Conservation (phyloP, 2,888 invertebrate genomes). For the Drosophila falleni region DNA sequence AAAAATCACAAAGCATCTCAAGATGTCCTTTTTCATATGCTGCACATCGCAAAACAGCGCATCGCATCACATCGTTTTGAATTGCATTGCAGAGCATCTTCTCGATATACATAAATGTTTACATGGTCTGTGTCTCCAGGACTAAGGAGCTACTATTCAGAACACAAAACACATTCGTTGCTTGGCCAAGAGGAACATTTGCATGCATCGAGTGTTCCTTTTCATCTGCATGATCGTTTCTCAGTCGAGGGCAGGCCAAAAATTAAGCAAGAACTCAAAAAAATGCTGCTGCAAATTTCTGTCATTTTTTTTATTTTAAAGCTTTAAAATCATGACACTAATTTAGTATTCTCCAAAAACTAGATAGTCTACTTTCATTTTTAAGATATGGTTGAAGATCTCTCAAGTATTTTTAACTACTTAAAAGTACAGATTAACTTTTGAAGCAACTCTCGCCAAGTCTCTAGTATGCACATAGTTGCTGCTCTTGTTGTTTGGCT, state of each 20-base stretch:
- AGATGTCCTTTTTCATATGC: conserved; percentile 75
- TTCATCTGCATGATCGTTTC: conserved; percentile 34
- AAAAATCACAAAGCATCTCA: conserved; percentile 78
- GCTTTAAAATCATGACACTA: too few relatives aligned
- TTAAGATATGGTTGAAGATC: background rate
- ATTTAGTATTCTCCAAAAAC: too few relatives aligned
- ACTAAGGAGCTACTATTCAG: conserved; percentile 21
- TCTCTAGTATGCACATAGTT: conserved; percentile 13
- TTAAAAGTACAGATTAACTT: background rate
- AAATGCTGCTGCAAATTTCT: too few relatives aligned
- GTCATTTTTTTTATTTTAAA: background rate
- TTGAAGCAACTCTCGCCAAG: background rate
- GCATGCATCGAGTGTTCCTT: conserved; percentile 66
- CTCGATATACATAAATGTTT: conserved; percentile 72
- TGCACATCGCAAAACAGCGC: conserved; percentile 64
- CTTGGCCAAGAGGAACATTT: conserved; percentile 58
- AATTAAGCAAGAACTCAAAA: background rate
- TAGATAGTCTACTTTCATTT: too few relatives aligned
- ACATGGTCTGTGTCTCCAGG: conserved; percentile 63
- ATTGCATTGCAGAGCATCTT: conserved; percentile 45
- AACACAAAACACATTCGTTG: conserved; percentile 34
- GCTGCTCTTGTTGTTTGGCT: conserved; percentile 56
- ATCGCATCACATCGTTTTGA: conserved; percentile 34
- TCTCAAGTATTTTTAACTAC: background rate
- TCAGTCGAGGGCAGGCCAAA: conserved; percentile 9